A percentile compares a stretch with the other conserved stretches of the same genome.
These are phyloP conservation scores for Arvicanthis niloticus DNA, from an alignment of 2,113 vertebrate species.

Conservation along the genomic window DNA sequence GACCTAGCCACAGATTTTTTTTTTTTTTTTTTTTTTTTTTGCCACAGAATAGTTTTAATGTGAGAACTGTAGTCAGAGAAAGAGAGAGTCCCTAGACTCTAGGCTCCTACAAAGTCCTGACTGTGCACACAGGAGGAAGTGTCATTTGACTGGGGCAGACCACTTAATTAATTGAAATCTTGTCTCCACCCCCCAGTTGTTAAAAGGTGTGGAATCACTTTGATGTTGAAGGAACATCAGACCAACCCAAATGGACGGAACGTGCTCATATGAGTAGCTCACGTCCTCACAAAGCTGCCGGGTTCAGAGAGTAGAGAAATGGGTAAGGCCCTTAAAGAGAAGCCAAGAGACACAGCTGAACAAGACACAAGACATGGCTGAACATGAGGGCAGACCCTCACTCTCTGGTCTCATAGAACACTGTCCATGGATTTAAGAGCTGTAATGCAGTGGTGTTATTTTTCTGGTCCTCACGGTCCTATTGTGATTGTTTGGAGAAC, in stretches of 20 bases:
- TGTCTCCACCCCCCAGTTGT: neutral
- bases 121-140: neutral
- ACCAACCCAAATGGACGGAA: neutral
- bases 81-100: neutral
- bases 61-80: neutral
- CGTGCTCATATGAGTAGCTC: neutral
- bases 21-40: no score
- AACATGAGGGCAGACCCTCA: neutral
- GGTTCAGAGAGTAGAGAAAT: conserved; percentile 17
- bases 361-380: neutral
- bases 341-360: neutral
- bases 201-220: neutral
- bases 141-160: neutral
- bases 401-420: neutral
- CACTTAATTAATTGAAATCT: neutral
- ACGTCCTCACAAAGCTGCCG: neutral
- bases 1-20: neutral
- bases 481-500: neutral
- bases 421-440: neutral
- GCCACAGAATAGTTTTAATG: neutral
- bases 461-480: neutral
- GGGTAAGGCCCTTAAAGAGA: neutral
- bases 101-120: neutral
- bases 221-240: neutral
- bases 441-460: neutral